Percentiles rank a stretch among this genome's conserved stretches.
phyloP scores from a whole-genome alignment of 1,140 invertebrate species.

The Halictus rubicundus region DNA sequence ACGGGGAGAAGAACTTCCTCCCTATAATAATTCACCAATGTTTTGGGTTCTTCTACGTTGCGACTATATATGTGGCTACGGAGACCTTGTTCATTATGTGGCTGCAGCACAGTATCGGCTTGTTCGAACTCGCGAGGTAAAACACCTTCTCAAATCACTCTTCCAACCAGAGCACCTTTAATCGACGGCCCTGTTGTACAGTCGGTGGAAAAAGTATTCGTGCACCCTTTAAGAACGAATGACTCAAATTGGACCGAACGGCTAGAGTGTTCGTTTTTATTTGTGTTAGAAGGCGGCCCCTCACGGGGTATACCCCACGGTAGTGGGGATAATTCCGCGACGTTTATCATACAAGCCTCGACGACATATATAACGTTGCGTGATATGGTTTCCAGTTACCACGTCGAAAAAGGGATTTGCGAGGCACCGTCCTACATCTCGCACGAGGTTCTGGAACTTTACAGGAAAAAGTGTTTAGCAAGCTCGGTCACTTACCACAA shows the following conservation, averaged over 20 bases:
- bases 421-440: neutral
- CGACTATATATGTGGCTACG: neutral
- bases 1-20: neutral
- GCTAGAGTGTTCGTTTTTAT: too few species aligned
- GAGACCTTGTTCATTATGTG: neutral
- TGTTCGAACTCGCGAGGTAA: constrained; percentile 43
- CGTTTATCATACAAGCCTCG: too few species aligned
- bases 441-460: neutral
- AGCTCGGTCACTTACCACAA: neutral
- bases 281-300: too few species aligned
- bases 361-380: too few species aligned
- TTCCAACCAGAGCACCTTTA: too few species aligned
- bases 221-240: too few species aligned
- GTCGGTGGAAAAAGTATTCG: too few species aligned
- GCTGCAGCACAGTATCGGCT: constrained; percentile 22
- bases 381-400: neutral
- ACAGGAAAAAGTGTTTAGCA: neutral
- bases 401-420: neutral
- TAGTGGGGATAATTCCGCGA: too few species aligned
- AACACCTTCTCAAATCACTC: too few species aligned
- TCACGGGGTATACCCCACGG: too few species aligned
- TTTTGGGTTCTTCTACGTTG: neutral
- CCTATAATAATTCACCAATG: neutral
- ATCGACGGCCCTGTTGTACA: too few species aligned
- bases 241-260: too few species aligned